These are phyloP conservation scores for Brachycybe producta DNA, from an alignment of 2,888 invertebrate genomes.

Conservation along the genomic window DNA sequence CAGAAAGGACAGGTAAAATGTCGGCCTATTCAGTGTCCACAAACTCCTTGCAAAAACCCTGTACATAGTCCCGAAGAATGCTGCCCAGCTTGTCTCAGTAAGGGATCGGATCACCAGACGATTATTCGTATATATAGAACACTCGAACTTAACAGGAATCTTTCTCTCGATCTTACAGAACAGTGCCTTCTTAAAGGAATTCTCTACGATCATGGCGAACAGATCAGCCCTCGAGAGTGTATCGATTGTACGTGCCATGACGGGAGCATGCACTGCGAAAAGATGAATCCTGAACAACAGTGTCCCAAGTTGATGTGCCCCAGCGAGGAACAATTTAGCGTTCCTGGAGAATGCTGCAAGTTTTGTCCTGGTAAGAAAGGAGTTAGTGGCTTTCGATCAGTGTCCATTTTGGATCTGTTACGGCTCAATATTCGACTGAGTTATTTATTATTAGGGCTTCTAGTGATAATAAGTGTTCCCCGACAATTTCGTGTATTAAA, in stretches of 20 bases:
- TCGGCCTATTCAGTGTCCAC: conserved; percentile 65
- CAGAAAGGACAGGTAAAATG: conserved; percentile 76
- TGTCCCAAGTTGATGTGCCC: conserved; percentile 70
- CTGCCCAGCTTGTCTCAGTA: conserved; percentile 75
- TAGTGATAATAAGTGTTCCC: not conserved
- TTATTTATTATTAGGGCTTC: not conserved
- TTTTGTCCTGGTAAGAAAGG: conserved; percentile 72
- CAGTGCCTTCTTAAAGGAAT: conserved; percentile 54
- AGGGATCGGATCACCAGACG: conserved; percentile 34
- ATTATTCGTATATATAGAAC: no score
- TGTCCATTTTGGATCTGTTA: no score
- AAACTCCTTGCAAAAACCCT: conserved; percentile 65
- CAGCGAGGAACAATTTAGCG: conserved; percentile 59
- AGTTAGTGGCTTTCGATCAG: no score
- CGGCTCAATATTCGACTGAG: no score
- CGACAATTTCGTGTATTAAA: conserved; percentile 1
- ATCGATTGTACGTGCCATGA: conserved; percentile 69
- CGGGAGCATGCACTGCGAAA: conserved; percentile 63
- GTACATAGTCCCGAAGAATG: conserved; percentile 61
- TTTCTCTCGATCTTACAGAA: conserved; percentile 40
- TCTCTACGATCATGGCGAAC: conserved; percentile 68
- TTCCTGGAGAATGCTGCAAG: conserved; percentile 77
- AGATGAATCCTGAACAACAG: conserved; percentile 54
- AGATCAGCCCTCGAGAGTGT: conserved; percentile 58
- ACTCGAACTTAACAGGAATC: not conserved